Evolutionary conservation across 2,888 invertebrate genomes (phyloP).

Genomic region (Smittia aterrima): DNA sequence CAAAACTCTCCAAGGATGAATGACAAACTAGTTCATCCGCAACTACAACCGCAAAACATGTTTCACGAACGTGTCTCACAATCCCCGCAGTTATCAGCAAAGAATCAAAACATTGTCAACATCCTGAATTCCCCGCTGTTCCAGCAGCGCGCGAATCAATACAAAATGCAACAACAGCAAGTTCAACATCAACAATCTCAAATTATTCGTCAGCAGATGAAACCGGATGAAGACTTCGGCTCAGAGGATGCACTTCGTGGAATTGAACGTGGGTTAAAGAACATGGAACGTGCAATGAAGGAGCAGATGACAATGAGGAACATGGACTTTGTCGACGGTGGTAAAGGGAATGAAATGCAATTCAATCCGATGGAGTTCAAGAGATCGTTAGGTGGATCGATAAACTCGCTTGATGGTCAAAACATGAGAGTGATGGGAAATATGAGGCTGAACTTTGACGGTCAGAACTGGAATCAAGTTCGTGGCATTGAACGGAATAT

Average conservation of each 20-base stretch:
- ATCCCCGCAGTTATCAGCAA: constrained; percentile 42
- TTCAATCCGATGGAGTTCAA: constrained; percentile 44
- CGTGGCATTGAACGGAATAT: constrained; percentile 47
- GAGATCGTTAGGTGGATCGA: constrained; percentile 44
- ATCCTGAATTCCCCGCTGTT: constrained; percentile 44
- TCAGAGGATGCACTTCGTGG: constrained; percentile 54
- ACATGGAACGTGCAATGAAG: constrained; percentile 55
- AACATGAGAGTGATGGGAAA: constrained; percentile 44
- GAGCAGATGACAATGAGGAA: constrained; percentile 54
- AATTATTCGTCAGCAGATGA: constrained; percentile 42
- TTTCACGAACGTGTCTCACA: constrained; percentile 43
- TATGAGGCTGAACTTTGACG: constrained; percentile 43
- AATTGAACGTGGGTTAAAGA: constrained; percentile 53
- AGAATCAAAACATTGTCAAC: constrained; percentile 42
- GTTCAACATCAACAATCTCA: constrained; percentile 24
- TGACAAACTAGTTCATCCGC: neutral
- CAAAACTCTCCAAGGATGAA: constrained; percentile 49
- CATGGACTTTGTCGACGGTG: constrained; percentile 47
- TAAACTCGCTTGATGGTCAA: constrained; percentile 44
- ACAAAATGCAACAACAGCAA: constrained; percentile 43
- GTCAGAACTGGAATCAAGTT: constrained; percentile 43
- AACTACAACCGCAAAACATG: constrained; percentile 43
- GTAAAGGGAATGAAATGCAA: constrained; percentile 42
- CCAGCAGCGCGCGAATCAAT: constrained; percentile 43
- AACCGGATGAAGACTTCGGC: constrained; percentile 53